These are phyloP conservation scores for Pyralis farinalis DNA, from an alignment of 2,888 invertebrate species.

Conservation along the genomic window DNA sequence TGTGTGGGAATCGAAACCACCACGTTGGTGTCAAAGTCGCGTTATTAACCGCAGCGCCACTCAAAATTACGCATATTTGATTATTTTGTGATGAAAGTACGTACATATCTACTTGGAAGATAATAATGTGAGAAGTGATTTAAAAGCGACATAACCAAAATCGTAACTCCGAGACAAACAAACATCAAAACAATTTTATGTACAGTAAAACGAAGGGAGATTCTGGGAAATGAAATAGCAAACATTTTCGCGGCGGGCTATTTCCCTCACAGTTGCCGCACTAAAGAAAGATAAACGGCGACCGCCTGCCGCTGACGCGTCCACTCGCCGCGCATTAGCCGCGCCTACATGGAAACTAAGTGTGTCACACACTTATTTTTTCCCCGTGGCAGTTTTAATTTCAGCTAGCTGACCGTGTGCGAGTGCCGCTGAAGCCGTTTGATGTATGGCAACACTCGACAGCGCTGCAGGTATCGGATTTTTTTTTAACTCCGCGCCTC, in stretches of 20 bases:
- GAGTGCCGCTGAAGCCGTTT: slow-evolving; percentile 52
- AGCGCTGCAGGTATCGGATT: slow-evolving; percentile 37
- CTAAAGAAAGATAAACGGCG: slow-evolving; percentile 73
- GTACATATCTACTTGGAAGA: too few relatives aligned
- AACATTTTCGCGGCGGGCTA: slow-evolving; percentile 57
- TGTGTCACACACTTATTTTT: slow-evolving; percentile 73
- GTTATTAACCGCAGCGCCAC: too few relatives aligned
- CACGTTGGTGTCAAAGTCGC: too few relatives aligned
- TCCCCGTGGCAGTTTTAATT: slow-evolving; percentile 74
- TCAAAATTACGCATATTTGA: too few relatives aligned
- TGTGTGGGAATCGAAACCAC: too few relatives aligned
- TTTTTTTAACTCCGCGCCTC: slow-evolving; percentile 20
- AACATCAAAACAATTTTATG: background rate
- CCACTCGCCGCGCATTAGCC: slow-evolving; percentile 72
- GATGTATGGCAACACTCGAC: slow-evolving; percentile 62
- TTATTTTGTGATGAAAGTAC: too few relatives aligned
- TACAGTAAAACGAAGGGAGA: slow-evolving; percentile 22
- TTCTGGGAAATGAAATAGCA: slow-evolving; percentile 59
- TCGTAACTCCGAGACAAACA: too few relatives aligned
- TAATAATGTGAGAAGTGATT: too few relatives aligned
- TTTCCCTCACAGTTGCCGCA: slow-evolving; percentile 66
- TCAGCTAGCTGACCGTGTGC: slow-evolving; percentile 64
- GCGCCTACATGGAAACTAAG: slow-evolving; percentile 69
- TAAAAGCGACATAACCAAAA: too few relatives aligned
- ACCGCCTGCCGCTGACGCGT: slow-evolving; percentile 67